Percentiles rank a stretch among this genome's conserved stretches.
Conservation (phyloP, 2,797 vertebrate species). For the Micrastur ruficollis region DNA sequence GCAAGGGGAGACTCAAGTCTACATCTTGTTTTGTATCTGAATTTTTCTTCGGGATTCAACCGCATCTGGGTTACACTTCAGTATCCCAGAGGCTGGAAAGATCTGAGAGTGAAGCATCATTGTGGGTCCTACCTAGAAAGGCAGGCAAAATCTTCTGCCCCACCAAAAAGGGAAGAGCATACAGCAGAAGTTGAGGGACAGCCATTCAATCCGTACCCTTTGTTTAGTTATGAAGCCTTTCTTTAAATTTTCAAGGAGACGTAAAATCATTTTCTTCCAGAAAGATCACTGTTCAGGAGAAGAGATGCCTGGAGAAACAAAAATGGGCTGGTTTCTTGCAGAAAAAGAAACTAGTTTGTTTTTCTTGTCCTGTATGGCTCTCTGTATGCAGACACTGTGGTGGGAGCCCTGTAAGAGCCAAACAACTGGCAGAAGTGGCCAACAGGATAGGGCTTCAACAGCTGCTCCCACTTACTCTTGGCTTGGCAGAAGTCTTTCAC, state of each 20-base stretch:
- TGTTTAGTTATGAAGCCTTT: neutral
- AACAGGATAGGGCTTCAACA: neutral
- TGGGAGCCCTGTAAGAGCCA: rapidly evolving
- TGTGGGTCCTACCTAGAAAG: neutral
- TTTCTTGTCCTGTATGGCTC: neutral
- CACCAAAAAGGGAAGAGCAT: neutral
- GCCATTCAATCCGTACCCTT: neutral
- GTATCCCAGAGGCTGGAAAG: neutral
- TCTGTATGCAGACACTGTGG: neutral
- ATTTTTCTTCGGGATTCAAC: neutral
- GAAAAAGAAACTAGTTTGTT: neutral
- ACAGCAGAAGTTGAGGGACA: neutral
- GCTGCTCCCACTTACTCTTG: neutral
- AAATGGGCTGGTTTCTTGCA: neutral
- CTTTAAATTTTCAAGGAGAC: neutral
- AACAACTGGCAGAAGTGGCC: neutral
- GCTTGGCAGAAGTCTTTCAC: neutral
- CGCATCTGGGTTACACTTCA: neutral
- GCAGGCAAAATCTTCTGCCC: neutral
- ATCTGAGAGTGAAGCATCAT: neutral
- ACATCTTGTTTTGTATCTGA: neutral
- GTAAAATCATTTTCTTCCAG: neutral
- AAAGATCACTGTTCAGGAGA: neutral
- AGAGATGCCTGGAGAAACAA: neutral
- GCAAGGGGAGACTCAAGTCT: neutral